These are phyloP conservation scores for Oreotrochilus melanogaster DNA, from an alignment of 2,113 vertebrate genomes.

Conservation along the genomic window DNA sequence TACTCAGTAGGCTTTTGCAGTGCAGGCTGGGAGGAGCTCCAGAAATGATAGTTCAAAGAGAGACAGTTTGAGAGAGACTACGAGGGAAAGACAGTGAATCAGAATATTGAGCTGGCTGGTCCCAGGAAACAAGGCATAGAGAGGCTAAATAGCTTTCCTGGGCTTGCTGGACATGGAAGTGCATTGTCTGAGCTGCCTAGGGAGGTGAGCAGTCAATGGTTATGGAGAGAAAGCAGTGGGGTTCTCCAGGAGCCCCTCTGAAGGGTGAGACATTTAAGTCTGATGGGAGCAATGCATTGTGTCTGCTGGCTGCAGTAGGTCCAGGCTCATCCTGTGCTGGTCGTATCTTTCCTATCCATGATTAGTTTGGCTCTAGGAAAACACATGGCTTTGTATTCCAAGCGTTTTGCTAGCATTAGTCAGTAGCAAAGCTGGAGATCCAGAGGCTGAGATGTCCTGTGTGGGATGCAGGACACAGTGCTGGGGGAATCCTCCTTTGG, in stretches of 20 bases:
- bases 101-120: not conserved
- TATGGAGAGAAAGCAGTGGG: not conserved
- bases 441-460: not conserved
- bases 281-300: not conserved
- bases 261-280: accelerated
- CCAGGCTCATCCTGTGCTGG: not conserved
- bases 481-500: not conserved
- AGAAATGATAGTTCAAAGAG: not conserved
- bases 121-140: not conserved
- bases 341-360: not conserved
- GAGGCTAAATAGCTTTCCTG: not conserved
- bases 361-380: not conserved
- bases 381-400: not conserved
- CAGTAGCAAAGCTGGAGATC: not conserved
- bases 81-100: not conserved
- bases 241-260: not conserved
- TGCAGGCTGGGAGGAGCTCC: not conserved
- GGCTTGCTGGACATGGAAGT: not conserved
- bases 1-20: not conserved
- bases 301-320: not conserved
- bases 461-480: not conserved
- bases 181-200: not conserved
- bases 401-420: accelerated
- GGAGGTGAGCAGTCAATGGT: accelerated
- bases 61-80: not conserved